Percentiles rank a stretch among this genome's conserved stretches.
Conservation (phyloP, 2,113 vertebrate species). For the Microtus oregoni region DNA sequence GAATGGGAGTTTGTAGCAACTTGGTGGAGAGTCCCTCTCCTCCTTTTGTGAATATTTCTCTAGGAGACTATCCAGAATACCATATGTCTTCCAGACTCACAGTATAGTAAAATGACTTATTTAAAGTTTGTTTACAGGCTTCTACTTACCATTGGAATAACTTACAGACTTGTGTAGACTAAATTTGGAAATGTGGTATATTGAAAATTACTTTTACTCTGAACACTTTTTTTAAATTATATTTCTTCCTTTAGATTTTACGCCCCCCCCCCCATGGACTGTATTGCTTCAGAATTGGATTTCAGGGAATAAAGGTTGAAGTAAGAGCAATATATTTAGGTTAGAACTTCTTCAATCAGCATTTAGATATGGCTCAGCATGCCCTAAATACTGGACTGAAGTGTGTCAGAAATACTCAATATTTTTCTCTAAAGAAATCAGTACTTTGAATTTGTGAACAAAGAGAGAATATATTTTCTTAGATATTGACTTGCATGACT, state of each 20-base stretch:
- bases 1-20: background rate
- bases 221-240: background rate
- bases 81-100: background rate
- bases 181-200: conserved; percentile 1
- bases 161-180: background rate
- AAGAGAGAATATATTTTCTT: background rate
- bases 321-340: background rate
- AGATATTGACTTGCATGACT: background rate
- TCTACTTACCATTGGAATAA: background rate
- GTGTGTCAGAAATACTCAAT: background rate
- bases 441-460: background rate
- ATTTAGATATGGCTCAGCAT: conserved; percentile 27
- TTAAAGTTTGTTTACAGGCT: conserved; percentile 13
- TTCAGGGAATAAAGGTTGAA: background rate
- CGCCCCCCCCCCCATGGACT: background rate
- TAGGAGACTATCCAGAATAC: conserved; percentile 6
- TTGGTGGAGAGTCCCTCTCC: background rate
- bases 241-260: conserved; percentile 33
- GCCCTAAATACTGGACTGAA: background rate
- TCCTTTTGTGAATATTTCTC: background rate
- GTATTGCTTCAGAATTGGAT: background rate
- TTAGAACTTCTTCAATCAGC: conserved; percentile 4
- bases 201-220: conserved; percentile 36
- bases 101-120: background rate
- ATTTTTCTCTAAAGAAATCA: conserved; percentile 17